Conservation (phyloP, 2,113 vertebrate species). For the Cygnus buccinator region DNA sequence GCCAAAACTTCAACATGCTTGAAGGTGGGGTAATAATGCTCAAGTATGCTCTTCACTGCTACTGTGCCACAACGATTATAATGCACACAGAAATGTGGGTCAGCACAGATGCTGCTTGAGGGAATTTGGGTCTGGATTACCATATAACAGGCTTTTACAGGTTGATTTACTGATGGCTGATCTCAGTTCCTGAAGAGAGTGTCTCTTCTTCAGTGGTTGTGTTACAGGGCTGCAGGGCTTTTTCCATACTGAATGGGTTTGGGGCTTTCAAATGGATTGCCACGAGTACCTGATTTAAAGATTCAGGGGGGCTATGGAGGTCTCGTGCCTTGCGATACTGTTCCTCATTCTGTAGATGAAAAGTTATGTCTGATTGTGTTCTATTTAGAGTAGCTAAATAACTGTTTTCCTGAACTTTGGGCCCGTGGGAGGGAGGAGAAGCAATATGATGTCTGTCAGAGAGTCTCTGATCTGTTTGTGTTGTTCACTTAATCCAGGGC, state of each 20-base stretch:
- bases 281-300: not conserved
- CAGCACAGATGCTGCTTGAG: not conserved
- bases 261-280: rapidly evolving
- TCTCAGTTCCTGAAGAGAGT: not conserved
- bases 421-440: not conserved
- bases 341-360: not conserved
- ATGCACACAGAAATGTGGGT: not conserved
- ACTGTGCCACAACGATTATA: not conserved
- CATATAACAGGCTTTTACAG: not conserved
- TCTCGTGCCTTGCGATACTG: not conserved
- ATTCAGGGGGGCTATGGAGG: not conserved
- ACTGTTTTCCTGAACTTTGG: not conserved
- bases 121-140: not conserved
- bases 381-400: not conserved
- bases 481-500: slow-evolving; percentile 72
- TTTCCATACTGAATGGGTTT: not conserved
- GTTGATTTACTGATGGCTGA: not conserved
- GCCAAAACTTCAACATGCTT: not conserved
- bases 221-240: not conserved
- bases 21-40: not conserved
- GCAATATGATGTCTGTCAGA: not conserved
- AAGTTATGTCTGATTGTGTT: not conserved
- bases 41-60: not conserved
- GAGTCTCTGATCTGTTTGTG: slow-evolving; percentile 56
- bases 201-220: not conserved